These are phyloP conservation scores for Cyprinodon brontotheroides DNA, from an alignment of 2,113 vertebrate species.

Conservation along the genomic window DNA sequence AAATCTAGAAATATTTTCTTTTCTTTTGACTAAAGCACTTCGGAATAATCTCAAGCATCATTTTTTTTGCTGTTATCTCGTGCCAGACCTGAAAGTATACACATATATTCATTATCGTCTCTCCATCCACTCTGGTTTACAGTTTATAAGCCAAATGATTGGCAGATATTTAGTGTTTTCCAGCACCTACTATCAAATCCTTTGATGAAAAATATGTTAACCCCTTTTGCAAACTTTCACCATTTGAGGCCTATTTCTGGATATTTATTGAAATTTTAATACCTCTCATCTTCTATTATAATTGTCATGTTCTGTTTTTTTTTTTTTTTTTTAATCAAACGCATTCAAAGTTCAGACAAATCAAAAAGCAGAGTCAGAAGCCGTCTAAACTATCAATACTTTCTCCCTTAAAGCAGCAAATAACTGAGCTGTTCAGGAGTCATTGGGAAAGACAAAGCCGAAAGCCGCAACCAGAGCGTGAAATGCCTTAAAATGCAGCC, in stretches of 20 bases:
- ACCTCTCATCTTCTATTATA: not conserved
- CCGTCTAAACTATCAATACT: not conserved
- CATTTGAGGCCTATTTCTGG: no score
- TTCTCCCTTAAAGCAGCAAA: not conserved
- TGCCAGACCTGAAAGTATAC: not conserved
- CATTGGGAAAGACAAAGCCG: not conserved
- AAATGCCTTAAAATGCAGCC: not conserved
- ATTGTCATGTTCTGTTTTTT: not conserved
- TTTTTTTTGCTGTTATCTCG: not conserved
- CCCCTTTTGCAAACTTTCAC: no score
- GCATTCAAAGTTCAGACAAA: not conserved
- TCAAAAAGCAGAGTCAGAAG: not conserved
- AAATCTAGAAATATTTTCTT: not conserved
- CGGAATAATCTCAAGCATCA: not conserved
- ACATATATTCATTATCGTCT: not conserved
- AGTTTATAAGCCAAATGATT: not conserved
- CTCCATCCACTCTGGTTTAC: not conserved
- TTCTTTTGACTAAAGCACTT: not conserved
- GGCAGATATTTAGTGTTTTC: no score
- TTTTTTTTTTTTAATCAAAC: not conserved
- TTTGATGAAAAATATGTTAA: no score
- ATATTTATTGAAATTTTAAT: no score
- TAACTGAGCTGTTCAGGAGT: not conserved
- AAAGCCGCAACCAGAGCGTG: not conserved
- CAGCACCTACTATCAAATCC: no score